Evolutionary conservation across 2,113 vertebrate species (phyloP), one percentile per base, ranked within the genome.

Genomic region (Oostethus manadensis): DNA sequence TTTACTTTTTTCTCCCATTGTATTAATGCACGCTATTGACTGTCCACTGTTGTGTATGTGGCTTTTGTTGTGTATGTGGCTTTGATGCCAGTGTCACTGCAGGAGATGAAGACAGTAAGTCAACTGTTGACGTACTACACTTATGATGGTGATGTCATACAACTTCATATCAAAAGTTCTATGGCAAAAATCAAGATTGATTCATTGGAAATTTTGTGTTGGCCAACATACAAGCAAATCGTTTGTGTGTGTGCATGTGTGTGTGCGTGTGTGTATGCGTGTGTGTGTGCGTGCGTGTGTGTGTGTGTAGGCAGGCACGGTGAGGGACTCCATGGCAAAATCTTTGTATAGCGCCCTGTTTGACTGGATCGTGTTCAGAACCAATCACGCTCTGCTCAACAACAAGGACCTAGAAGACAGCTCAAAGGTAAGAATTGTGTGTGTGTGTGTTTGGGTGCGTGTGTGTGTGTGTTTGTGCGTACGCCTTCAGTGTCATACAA

Each of bases 341-440:
- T 98, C 95, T 0, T 74, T 98, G 62, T 98, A 98, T 78, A 93
- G 94, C 0, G 93, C 96, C 8, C 84, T 98, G 46, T 98, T 98
- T 22, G 95, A 98, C 85, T 98, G 96, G 96, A 98, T 98, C 8
- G 96, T 98, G 71, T 98, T 98, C 88, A 90, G 96, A 58, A 96
- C 94, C 77, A 98, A 98, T 80, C 94, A 98, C 0, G 95, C 96
- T 0, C 93, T 98, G 76, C 91, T 98, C 56, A 96, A 95, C 84
- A 94, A 92, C 45, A 96, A 92, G 84, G 94, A 97, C 77, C 82
- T 98, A 80, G 95, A 95, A 66, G 92, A 95, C 59, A 91, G 61
- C 56, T 91, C 89, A 59, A 96, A 96, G 93, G 96, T 98, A 87
- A 66, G 66, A 53, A 64, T 10, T 14, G n/a, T 29, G 26, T 44